Percentiles rank a stretch among this genome's conserved stretches.
Conservation (phyloP, 2,888 invertebrate species). For the Hololepta plana region DNA sequence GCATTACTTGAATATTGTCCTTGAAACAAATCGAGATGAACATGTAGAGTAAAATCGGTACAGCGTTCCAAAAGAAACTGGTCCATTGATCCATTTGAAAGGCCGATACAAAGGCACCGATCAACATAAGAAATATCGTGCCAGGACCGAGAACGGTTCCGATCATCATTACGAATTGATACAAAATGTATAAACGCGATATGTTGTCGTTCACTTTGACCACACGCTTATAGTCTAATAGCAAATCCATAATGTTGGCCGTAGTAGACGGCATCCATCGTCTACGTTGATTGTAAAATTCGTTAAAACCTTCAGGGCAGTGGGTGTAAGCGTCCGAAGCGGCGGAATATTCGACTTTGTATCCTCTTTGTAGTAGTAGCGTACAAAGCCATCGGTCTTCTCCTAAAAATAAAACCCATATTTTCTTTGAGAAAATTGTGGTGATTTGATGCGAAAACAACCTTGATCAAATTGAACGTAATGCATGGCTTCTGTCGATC, state of each 20-base stretch:
- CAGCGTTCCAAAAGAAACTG: slow-evolving; percentile 44
- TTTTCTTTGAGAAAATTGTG: neutral
- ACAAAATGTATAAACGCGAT: slow-evolving; percentile 59
- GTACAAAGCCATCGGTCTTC: slow-evolving; percentile 96
- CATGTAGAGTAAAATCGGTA: slow-evolving; percentile 49
- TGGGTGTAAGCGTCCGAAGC: slow-evolving; percentile 92
- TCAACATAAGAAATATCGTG: slow-evolving; percentile 66
- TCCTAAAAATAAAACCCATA: slow-evolving; percentile 28
- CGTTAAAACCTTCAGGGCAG: slow-evolving; percentile 80
- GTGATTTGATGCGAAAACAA: slow-evolving; percentile 14
- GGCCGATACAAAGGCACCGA: slow-evolving; percentile 64
- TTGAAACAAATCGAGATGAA: slow-evolving; percentile 11
- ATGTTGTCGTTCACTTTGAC: slow-evolving; percentile 77
- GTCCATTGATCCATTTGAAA: slow-evolving; percentile 52
- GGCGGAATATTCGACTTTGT: slow-evolving; percentile 85
- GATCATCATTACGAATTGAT: slow-evolving; percentile 50
- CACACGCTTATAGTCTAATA: slow-evolving; percentile 59
- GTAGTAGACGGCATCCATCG: slow-evolving; percentile 95
- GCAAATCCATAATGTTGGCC: slow-evolving; percentile 82
- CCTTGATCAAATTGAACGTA: slow-evolving; percentile 87
- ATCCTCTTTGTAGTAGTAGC: slow-evolving; percentile 74
- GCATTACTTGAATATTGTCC: neutral
- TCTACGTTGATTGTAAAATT: slow-evolving; percentile 87
- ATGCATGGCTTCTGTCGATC: slow-evolving; percentile 59
- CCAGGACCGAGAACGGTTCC: slow-evolving; percentile 70